phyloP scores from a whole-genome alignment of 2,113 vertebrate species.

The Trichechus manatus region DNA sequence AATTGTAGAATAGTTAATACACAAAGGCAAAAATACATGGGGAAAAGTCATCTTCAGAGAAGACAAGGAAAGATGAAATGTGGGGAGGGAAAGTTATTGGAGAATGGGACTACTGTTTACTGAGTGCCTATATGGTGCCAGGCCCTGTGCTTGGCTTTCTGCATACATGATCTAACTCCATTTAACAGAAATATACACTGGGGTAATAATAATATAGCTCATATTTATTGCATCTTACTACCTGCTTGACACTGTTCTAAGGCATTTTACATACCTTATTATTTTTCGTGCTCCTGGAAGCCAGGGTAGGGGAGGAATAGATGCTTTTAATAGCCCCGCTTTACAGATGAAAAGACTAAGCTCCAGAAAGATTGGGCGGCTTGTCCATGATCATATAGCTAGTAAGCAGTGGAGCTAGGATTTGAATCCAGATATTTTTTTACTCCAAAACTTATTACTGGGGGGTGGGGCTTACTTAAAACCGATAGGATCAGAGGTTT shows the following conservation, averaged over 20 bases:
- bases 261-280: neutral
- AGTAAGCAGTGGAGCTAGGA: neutral
- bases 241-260: neutral
- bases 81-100: neutral
- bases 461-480: neutral
- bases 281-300: neutral
- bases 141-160: neutral
- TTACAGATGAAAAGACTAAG: constrained; percentile 36
- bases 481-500: neutral
- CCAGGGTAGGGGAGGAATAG: neutral
- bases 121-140: neutral
- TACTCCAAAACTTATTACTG: neutral
- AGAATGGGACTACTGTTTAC: neutral
- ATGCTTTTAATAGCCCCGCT: constrained; percentile 13
- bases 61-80: neutral
- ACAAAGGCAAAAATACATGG: constrained; percentile 48
- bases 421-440: neutral
- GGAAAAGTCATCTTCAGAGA: constrained; percentile 17
- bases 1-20: neutral
- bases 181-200: neutral
- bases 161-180: neutral
- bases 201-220: neutral
- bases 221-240: neutral
- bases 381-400: neutral
- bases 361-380: neutral